Conservation (phyloP, 2,797 vertebrate species). For the Phoeniculus purpureus region DNA sequence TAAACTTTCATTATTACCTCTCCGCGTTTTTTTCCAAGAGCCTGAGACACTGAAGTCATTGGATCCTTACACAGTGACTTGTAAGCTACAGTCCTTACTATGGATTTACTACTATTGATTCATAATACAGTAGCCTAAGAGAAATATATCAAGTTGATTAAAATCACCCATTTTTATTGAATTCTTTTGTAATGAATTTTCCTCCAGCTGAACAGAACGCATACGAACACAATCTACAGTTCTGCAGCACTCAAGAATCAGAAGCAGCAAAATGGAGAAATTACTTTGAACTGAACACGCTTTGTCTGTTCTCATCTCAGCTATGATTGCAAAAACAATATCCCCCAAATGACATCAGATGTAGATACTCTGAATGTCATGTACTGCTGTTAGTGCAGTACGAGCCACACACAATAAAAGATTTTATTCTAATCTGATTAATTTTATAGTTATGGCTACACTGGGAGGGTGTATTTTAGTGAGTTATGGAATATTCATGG, state of each 20-base stretch:
- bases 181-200: conserved; percentile 33
- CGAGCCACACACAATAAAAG: background rate
- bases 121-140: background rate
- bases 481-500: background rate
- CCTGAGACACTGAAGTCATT: background rate
- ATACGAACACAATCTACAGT: background rate
- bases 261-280: background rate
- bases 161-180: conserved; percentile 47
- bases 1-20: background rate
- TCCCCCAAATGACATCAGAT: background rate
- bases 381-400: background rate
- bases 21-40: background rate
- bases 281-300: background rate
- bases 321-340: background rate
- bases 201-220: conserved; percentile 24
- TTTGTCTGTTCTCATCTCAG: background rate
- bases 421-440: background rate
- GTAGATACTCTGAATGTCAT: background rate
- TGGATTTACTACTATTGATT: conserved; percentile 40
- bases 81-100: background rate
- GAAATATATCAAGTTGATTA: conserved; percentile 47
- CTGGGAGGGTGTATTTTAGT: background rate
- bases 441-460: background rate
- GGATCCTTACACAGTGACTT: background rate
- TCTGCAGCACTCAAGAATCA: background rate